Conservation (phyloP, 2,888 invertebrate species). For the Dascillus cervinus region DNA sequence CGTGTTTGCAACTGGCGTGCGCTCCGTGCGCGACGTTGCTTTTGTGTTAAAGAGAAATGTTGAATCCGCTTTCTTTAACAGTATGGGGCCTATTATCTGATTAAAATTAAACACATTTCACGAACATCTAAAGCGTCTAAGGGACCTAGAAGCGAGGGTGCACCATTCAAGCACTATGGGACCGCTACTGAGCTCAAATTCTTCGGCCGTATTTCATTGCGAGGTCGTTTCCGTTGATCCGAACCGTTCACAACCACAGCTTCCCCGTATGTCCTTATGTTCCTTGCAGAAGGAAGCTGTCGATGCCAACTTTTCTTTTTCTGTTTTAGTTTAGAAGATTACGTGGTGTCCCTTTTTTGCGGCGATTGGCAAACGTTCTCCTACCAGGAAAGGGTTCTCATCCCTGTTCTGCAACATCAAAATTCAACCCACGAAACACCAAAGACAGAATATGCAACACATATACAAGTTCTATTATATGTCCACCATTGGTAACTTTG, state of each 20-base stretch:
- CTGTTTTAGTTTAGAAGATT: constrained; percentile 33
- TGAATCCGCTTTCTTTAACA: constrained; percentile 32
- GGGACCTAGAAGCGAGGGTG: constrained; percentile 15
- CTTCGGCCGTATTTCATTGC: constrained; percentile 20
- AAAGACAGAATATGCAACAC: no score
- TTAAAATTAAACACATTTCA: constrained; percentile 12
- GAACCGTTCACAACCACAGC: constrained; percentile 6
- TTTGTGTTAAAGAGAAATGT: constrained; percentile 26
- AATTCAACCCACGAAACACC: background rate
- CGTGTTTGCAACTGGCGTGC: no score
- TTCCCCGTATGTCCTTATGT: no score
- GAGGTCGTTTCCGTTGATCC: constrained; percentile 20
- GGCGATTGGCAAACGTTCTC: constrained; percentile 82
- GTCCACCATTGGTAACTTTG: no score
- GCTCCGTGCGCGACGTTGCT: constrained; percentile 7
- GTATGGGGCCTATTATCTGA: constrained; percentile 33
- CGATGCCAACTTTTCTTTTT: constrained; percentile 5
- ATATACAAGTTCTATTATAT: no score
- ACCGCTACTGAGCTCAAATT: constrained; percentile 13
- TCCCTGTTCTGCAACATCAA: constrained; percentile 45
- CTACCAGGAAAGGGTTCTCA: constrained; percentile 75
- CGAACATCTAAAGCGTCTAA: constrained; percentile 16
- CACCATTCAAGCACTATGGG: constrained; percentile 18
- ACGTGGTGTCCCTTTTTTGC: constrained; percentile 87
- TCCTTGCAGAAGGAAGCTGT: constrained; percentile 3